These are phyloP conservation scores for western clawed frog (Xenopus tropicalis) DNA, from an alignment of 2,113 vertebrate species.

Conservation along the genomic window DNA sequence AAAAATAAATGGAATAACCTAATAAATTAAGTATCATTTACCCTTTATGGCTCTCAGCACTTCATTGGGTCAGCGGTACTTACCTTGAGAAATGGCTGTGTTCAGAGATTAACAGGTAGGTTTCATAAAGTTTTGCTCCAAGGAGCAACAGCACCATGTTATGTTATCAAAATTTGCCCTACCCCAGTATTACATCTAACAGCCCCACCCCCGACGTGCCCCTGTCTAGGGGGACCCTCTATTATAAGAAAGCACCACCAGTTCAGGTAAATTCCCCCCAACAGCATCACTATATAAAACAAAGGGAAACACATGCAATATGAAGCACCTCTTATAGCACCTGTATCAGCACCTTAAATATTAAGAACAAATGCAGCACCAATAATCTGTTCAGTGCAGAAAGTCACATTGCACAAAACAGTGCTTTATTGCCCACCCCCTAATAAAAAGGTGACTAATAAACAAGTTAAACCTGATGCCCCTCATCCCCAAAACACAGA, in stretches of 20 bases:
- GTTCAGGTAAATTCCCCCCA: not conserved
- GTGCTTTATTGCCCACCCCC: conserved; percentile 16
- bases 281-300: conserved; percentile 28
- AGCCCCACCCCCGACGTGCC: conserved; percentile 10
- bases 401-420: conserved; percentile 25
- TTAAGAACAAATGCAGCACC: conserved; percentile 35
- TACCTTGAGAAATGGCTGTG: conserved; percentile 30
- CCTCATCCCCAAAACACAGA: conserved; percentile 9
- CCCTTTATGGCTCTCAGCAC: no score
- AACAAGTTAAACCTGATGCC: conserved; percentile 5
- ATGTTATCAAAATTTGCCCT: conserved; percentile 29
- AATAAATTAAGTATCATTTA: no score
- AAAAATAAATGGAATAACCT: no score
- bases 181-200: not conserved
- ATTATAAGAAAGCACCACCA: not conserved
- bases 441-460: conserved; percentile 22
- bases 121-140: conserved; percentile 22
- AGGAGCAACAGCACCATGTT: conserved; percentile 34
- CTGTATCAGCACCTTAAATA: conserved; percentile 37
- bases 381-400: conserved; percentile 30
- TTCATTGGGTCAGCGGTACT: conserved; percentile 4
- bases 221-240: conserved; percentile 3
- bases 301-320: conserved; percentile 17
- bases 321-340: conserved; percentile 41
- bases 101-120: conserved; percentile 36